These are phyloP conservation scores for Coturnix japonica DNA, from an alignment of 2,113 vertebrate species.

Conservation along the genomic window DNA sequence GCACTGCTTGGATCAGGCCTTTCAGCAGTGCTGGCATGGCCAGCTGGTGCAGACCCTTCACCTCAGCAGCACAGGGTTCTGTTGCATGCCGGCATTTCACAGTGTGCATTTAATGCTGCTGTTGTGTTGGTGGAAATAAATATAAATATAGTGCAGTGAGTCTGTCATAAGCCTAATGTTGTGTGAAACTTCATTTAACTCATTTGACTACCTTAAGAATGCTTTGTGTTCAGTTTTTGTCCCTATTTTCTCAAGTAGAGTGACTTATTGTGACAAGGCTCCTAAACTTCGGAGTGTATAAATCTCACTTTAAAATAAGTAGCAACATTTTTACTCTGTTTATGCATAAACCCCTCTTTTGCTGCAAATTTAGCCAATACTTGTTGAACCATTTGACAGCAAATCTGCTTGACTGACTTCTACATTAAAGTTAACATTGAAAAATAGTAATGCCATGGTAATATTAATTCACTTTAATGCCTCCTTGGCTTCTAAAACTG, in stretches of 20 bases:
- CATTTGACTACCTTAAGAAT: constrained; percentile 49
- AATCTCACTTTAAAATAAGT: constrained; percentile 50
- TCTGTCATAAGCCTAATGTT: constrained; percentile 68
- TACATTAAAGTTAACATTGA: neutral
- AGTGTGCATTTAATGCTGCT: neutral
- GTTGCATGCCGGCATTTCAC: rapidly evolving
- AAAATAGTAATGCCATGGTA: neutral
- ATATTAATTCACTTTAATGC: neutral
- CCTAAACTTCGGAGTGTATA: constrained; percentile 9
- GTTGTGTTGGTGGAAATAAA: constrained; percentile 17
- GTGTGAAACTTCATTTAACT: constrained; percentile 64
- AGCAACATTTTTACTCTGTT: constrained; percentile 33
- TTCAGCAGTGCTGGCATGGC: neutral
- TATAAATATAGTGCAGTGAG: neutral
- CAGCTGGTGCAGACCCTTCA: neutral
- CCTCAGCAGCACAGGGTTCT: neutral
- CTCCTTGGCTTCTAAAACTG: neutral
- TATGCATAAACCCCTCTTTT: neutral
- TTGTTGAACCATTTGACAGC: neutral
- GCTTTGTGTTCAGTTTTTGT: constrained; percentile 38
- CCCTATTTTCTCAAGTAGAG: constrained; percentile 55
- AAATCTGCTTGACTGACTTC: neutral
- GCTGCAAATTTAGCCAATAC: neutral
- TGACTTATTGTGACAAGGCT: constrained; percentile 15
- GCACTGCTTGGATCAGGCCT: neutral